Base-by-base conservation (phyloP, 2,797 vertebrate species). In the Hippopotamyrus pictus region DNA sequence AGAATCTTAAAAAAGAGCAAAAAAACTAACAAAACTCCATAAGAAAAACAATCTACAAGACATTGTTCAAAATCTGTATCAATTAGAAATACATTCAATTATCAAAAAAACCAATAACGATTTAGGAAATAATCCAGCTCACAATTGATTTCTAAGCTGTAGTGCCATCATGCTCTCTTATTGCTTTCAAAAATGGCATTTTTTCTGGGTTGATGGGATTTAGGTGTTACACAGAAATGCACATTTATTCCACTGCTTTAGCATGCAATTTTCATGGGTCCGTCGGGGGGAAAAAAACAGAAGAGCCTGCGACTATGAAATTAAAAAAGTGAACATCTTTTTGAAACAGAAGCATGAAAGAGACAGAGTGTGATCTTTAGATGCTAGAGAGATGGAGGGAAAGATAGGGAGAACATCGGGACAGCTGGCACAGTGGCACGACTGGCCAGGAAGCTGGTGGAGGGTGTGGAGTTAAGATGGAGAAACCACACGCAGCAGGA, bases 51-150 rank as follows among this genome's bases (percentile, higher is more conserved):
- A 11, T 92, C 87, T 92, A 90, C 44, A 90, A 91, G 92, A 93
- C 94, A 91, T 91, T 91, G 90, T 92, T 92, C 92, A 91, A 84
- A 89, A 90, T 57, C 92, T 93, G 91, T 92, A 93, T 95, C 91
- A 90, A 93, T 93, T 92, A 94, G 92, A 95, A 95, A 95, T 95
- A 95, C 94, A 96, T 95, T 95, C 95, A 93, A 89, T 93, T 95
- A 94, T 94, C 90, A 95, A 94, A 95, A 94, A 59, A 57, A 41
- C 73, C 17, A 79, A 79, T 7, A 48, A 87, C 12, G 9, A 83
- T 41, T 89, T 54, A 19, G 92, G 90, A 93, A 90, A 93, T 87
- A 88, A 88, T 85, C 89, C 88, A 91, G 69, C 84, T 90, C 93
- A 91, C 89, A 90, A 91, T 91, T 88, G 90, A 90, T 90, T 91